phyloP scores from a whole-genome alignment of 1,140 invertebrate species.

The Hirudo medicinalis region DNA sequence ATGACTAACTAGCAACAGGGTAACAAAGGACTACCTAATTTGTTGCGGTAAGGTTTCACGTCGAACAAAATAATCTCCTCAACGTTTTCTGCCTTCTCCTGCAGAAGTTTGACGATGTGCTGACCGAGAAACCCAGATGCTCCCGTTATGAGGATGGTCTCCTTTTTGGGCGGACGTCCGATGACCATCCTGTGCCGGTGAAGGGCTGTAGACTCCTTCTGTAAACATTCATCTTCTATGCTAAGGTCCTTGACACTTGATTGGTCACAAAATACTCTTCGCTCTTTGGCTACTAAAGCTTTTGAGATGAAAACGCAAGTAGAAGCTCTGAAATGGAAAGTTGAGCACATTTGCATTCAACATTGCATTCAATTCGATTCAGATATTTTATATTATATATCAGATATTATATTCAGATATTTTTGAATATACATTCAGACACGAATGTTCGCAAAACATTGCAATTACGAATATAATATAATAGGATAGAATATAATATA shows the following conservation, averaged over 20 bases:
- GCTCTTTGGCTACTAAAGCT: conserved; percentile 6
- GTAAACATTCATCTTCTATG: neutral
- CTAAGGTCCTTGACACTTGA: neutral
- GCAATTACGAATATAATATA: too few species aligned
- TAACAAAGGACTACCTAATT: conserved; percentile 38
- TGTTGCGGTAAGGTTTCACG: conserved; percentile 46
- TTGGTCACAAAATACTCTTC: neutral
- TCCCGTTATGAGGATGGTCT: conserved; percentile 41
- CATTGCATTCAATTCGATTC: too few species aligned
- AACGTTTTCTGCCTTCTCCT: conserved; percentile 43
- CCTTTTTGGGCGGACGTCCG: conserved; percentile 11
- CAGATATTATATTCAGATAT: too few species aligned
- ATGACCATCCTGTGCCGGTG: neutral
- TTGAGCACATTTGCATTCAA: too few species aligned
- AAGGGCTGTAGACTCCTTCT: neutral
- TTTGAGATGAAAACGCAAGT: too few species aligned
- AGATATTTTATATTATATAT: too few species aligned
- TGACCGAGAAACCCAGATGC: conserved; percentile 55
- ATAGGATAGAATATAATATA: too few species aligned
- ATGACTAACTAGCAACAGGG: neutral
- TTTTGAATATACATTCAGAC: too few species aligned
- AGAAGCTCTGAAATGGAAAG: too few species aligned
- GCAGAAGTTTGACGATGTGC: conserved; percentile 48
- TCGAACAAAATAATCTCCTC: conserved; percentile 52
- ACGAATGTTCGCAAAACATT: too few species aligned